phyloP scores from a whole-genome alignment of 2,797 vertebrate genomes.

The Buphagus erythrorhynchus region DNA sequence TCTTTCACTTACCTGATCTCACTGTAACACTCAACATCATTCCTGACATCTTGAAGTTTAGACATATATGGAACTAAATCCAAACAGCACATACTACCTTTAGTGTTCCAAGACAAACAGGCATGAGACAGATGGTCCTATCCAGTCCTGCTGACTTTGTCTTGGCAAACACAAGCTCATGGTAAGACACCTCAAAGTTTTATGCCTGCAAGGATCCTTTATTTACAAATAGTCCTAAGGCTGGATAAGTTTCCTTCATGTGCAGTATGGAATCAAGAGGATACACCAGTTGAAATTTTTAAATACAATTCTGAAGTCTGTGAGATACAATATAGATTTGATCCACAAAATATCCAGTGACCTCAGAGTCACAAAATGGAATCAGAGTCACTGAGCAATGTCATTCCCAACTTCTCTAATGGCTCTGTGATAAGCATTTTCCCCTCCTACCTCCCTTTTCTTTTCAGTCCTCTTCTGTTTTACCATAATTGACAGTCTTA shows the following conservation, averaged over 20 bases:
- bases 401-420: background rate
- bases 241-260: background rate
- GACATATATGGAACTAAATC: background rate
- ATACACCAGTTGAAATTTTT: background rate
- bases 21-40: background rate
- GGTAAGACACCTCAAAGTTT: background rate
- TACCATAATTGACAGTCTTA: no score
- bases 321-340: background rate
- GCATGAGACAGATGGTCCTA: background rate
- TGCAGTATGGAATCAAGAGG: background rate
- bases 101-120: background rate
- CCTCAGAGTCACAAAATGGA: background rate
- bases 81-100: background rate
- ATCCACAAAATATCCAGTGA: background rate
- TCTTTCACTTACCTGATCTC: background rate
- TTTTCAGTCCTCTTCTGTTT: background rate
- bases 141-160: rapidly evolving
- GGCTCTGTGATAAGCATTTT: background rate
- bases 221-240: background rate
- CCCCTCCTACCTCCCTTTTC: background rate
- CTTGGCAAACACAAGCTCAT: background rate
- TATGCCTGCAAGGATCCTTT: background rate
- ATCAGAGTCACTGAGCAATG: background rate
- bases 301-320: background rate
- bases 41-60: background rate